Evolutionary conservation across 2,797 vertebrate genomes (phyloP).

Genomic region (Acropternis orthonyx): DNA sequence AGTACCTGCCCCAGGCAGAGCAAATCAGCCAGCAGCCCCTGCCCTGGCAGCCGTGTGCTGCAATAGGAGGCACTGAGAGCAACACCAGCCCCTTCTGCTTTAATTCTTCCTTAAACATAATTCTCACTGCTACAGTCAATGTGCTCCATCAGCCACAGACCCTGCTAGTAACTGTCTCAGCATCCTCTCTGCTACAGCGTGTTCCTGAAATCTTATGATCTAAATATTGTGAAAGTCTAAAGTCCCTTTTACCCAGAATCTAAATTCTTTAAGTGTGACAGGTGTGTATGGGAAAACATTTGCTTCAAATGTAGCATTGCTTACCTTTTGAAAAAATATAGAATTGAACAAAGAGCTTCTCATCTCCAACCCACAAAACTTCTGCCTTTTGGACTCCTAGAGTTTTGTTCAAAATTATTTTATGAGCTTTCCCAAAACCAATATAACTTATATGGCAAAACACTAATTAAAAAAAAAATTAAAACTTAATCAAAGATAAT

Average conservation of each 20-base stretch:
- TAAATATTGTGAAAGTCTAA: fast-evolving
- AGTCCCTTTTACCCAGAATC: background rate
- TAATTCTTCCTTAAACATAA: background rate
- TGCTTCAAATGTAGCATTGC: background rate
- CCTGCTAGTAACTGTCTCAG: background rate
- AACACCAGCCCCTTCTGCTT: background rate
- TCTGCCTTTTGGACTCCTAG: background rate
- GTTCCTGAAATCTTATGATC: background rate
- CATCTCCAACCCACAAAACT: background rate
- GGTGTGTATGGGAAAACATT: background rate
- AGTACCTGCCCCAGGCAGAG: background rate
- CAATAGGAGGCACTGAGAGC: fast-evolving
- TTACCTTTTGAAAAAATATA: background rate
- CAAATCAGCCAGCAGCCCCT: background rate
- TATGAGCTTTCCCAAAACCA: background rate
- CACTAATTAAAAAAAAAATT: background rate
- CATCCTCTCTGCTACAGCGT: background rate
- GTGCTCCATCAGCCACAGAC: background rate
- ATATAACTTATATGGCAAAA: background rate
- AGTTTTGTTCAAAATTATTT: background rate
- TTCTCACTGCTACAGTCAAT: background rate
- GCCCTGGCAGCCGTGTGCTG: background rate
- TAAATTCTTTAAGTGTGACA: background rate
- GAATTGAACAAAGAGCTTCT: background rate
- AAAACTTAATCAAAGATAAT: background rate